phyloP scores from a whole-genome alignment of 2,113 vertebrate genomes.

The Asarcornis scutulata region DNA sequence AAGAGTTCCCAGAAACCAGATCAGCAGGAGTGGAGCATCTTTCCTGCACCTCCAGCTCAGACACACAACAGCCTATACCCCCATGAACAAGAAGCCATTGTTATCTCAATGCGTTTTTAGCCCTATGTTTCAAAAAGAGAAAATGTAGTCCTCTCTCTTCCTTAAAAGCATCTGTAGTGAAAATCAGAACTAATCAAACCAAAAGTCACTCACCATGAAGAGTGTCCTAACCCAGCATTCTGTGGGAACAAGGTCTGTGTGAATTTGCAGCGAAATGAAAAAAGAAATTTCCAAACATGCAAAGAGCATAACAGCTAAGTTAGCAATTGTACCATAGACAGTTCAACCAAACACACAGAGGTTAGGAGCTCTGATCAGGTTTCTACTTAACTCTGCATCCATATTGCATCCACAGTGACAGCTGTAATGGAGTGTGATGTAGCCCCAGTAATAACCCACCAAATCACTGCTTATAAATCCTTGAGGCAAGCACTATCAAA shows the following conservation, averaged over 20 bases:
- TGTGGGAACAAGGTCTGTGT: background rate
- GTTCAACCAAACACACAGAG: background rate
- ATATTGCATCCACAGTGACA: background rate
- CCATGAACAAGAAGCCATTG: background rate
- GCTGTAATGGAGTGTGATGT: rapidly evolving
- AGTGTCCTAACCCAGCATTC: background rate
- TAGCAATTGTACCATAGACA: too few relatives aligned
- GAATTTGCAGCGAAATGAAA: rapidly evolving
- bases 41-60: background rate
- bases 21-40: rapidly evolving
- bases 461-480: background rate
- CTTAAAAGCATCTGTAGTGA: rapidly evolving
- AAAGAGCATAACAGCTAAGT: background rate
- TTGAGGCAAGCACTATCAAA: background rate
- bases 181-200: background rate
- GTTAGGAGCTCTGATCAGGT: rapidly evolving
- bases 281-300: background rate
- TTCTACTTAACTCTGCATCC: background rate
- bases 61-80: background rate
- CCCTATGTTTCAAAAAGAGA: background rate
- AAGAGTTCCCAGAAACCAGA: background rate
- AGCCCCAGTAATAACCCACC: background rate
- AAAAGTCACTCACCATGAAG: rapidly evolving
- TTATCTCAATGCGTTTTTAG: background rate
- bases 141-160: rapidly evolving